Evolutionary conservation across 2,797 vertebrate species (phyloP).

Genomic region (Catharus ustulatus): DNA sequence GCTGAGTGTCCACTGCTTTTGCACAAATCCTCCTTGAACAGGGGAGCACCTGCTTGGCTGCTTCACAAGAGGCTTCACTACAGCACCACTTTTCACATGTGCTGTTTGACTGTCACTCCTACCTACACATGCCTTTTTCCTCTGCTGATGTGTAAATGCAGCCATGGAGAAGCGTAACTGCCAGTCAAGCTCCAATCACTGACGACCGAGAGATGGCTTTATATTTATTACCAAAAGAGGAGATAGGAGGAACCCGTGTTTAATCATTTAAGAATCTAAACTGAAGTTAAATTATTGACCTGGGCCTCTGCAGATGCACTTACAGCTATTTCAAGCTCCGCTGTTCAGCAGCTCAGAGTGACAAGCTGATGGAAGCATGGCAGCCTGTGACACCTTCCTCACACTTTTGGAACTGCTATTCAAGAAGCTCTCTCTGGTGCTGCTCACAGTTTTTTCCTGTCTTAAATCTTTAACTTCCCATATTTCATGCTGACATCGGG

Average conservation of each 20-base stretch:
- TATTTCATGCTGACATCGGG: not conserved
- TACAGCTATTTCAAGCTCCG: constrained; percentile 22
- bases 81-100: not conserved
- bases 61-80: not conserved
- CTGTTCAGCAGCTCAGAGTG: not conserved
- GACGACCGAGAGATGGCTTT: not conserved
- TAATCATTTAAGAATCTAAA: constrained; percentile 27
- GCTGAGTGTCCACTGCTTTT: not conserved
- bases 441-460: not conserved
- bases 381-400: constrained; percentile 17
- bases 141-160: not conserved
- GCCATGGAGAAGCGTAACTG: not conserved
- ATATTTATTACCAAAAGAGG: not conserved
- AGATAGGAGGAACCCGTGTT: not conserved
- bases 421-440: not conserved
- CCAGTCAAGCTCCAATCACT: not conserved
- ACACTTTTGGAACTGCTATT: not conserved
- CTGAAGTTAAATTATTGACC: not conserved
- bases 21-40: not conserved
- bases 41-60: not conserved
- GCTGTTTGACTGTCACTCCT: not conserved
- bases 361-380: not conserved
- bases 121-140: not conserved
- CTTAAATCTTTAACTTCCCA: not conserved
- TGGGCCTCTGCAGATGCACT: constrained; percentile 16